Conservation (phyloP, 2,113 vertebrate species). For the Catharus bicknelli region DNA sequence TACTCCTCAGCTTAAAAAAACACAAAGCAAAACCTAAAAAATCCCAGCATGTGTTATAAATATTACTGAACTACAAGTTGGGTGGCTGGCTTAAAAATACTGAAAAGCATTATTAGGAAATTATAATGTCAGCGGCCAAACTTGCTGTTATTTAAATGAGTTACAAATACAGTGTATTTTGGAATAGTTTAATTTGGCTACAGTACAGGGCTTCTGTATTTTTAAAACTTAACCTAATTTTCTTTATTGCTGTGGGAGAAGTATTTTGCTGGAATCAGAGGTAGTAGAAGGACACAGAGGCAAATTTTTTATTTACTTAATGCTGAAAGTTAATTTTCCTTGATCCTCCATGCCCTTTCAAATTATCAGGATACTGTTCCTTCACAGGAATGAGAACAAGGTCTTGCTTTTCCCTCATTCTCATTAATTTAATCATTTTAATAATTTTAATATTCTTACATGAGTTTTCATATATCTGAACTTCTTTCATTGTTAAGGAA, state of each 20-base stretch:
- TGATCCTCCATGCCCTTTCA: background rate
- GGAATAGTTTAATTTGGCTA: constrained; percentile 32
- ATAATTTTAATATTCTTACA: background rate
- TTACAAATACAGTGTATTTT: constrained; percentile 21
- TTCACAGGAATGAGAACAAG: background rate
- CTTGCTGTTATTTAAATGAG: background rate
- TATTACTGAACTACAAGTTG: background rate
- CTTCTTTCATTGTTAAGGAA: background rate
- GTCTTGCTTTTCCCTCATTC: background rate
- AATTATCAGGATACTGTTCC: background rate
- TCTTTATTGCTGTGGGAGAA: constrained; percentile 24
- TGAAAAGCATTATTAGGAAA: background rate
- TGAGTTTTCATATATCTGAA: background rate
- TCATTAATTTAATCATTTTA: background rate
- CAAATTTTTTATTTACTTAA: background rate
- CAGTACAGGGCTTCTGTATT: constrained; percentile 17
- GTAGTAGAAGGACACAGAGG: background rate
- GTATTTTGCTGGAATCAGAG: background rate
- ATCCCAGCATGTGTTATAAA: background rate
- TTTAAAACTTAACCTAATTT: constrained; percentile 56
- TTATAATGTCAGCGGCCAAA: background rate
- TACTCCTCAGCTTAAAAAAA: background rate
- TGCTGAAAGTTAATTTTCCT: background rate
- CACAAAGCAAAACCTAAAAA: background rate
- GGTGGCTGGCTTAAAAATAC: background rate